Evolutionary conservation across 2,888 invertebrate species (phyloP).

Genomic region (Gymnoscelis rufifasciata): DNA sequence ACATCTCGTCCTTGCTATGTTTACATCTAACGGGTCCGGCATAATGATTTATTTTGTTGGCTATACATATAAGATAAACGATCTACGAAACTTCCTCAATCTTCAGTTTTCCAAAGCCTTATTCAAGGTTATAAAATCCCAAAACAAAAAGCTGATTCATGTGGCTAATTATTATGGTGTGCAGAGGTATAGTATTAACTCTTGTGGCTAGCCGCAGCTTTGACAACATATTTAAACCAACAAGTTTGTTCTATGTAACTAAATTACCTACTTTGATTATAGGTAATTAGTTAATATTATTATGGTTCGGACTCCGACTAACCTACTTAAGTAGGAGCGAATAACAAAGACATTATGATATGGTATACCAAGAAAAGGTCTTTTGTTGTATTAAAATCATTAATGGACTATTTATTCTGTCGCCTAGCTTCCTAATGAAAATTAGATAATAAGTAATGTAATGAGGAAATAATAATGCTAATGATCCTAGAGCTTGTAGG

Average conservation of each 20-base stretch:
- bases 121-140: neutral
- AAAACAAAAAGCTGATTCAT: too few relatives aligned
- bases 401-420: neutral
- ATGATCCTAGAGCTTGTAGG: constrained; percentile 25
- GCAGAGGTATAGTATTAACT: too few relatives aligned
- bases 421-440: neutral
- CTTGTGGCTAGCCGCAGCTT: too few relatives aligned
- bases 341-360: neutral
- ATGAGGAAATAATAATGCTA: constrained; percentile 40
- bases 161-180: too few relatives aligned
- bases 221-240: too few relatives aligned
- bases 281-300: too few relatives aligned
- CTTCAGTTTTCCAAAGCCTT: neutral
- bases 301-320: too few relatives aligned
- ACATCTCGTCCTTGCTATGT: constrained; percentile 39
- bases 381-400: too few relatives aligned
- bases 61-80: constrained; percentile 23
- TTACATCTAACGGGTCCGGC: constrained; percentile 37
- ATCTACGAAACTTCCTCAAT: constrained; percentile 32
- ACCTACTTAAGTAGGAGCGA: too few relatives aligned
- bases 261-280: neutral
- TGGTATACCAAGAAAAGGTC: too few relatives aligned
- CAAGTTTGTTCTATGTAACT: too few relatives aligned
- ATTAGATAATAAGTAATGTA: neutral
- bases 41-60: constrained; percentile 48